Evolutionary conservation across 2,888 invertebrate species (phyloP).

Genomic region (Meta bourneti): DNA sequence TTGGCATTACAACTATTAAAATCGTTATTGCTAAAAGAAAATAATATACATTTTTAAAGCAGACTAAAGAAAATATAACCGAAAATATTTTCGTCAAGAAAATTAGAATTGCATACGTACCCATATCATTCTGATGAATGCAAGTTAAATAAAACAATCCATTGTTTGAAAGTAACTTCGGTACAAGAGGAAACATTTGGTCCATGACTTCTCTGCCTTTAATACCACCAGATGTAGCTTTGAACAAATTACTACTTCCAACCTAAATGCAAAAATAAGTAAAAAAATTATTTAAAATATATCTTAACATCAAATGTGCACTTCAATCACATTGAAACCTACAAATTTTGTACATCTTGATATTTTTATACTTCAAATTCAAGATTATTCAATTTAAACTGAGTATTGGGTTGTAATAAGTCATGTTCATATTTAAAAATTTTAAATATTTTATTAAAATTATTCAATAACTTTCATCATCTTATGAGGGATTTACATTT

Average conservation of each 20-base stretch:
- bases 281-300: background rate
- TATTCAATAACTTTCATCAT: no score
- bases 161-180: conserved; percentile 86
- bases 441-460: no score
- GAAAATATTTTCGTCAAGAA: no score
- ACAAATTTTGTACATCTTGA: background rate
- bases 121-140: conserved; percentile 92
- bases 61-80: no score
- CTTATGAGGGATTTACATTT: no score
- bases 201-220: conserved; percentile 85
- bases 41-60: no score
- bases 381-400: no score
- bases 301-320: background rate
- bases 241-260: conserved; percentile 78
- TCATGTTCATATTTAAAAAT: no score
- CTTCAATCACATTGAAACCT: background rate
- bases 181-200: conserved; percentile 86
- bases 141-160: conserved; percentile 94
- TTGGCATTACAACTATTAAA: no score
- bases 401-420: no score
- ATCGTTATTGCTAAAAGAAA: no score
- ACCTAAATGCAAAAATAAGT: conserved; percentile 78
- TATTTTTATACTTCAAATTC: background rate
- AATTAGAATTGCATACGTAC: conserved; percentile 64
- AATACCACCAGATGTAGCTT: conserved; percentile 83